These are phyloP conservation scores for Trisateles emortualis DNA, from an alignment of 2,888 invertebrate species.

Conservation along the genomic window DNA sequence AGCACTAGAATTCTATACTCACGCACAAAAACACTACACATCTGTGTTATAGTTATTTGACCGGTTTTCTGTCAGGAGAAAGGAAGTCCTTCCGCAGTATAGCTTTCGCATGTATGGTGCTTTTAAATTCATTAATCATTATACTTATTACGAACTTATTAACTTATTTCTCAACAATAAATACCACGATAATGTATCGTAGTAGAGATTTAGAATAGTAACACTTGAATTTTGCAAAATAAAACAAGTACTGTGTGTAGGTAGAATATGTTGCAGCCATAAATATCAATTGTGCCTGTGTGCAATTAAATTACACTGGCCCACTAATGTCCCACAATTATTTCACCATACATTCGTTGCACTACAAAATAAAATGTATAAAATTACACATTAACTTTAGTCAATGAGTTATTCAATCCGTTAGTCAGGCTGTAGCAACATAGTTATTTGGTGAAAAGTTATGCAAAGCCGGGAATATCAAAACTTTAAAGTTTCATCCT, in stretches of 20 bases:
- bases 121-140: too few species aligned
- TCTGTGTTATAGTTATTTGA: too few species aligned
- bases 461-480: constrained; percentile 1
- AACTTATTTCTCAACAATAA: not conserved
- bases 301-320: constrained; percentile 54
- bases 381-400: not conserved
- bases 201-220: constrained; percentile 9
- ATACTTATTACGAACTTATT: too few species aligned
- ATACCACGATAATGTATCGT: constrained; percentile 7
- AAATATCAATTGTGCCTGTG: constrained; percentile 48
- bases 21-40: too few species aligned
- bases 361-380: constrained; percentile 27
- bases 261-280: constrained; percentile 47
- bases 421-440: not conserved
- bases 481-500: constrained; percentile 11
- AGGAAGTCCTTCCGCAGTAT: too few species aligned
- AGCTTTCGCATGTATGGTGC: too few species aligned
- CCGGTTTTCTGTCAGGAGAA: too few species aligned
- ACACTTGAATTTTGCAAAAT: constrained; percentile 10
- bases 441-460: not conserved
- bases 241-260: constrained; percentile 36
- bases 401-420: not conserved
- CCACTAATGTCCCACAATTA: constrained; percentile 54
- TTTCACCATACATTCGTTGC: constrained; percentile 43
- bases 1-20: too few species aligned